Evolutionary conservation across 1,140 invertebrate species (phyloP), one percentile per base, ranked within the genome.

Genomic region (Neocloeon triangulifer): DNA sequence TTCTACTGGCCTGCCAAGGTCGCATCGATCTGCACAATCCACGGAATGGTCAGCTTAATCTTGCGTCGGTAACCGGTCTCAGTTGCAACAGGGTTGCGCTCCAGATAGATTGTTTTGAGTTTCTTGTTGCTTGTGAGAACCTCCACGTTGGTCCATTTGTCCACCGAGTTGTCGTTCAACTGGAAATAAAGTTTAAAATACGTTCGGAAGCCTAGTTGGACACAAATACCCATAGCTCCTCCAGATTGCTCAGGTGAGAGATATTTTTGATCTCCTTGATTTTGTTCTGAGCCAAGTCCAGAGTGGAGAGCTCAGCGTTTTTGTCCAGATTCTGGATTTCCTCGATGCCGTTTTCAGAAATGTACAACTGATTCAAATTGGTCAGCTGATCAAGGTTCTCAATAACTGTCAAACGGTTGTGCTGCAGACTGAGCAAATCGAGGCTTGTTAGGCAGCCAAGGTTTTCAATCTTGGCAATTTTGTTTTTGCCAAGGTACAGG

Each of bases 401-500:
- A 36, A 98, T 77, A 45, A 76, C 75, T 0, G 63, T 63, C 30
- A 98, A 59, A 10, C 89, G 68, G 58, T 97, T 97, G 39, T 70
- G 75, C 55, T 92, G 89, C 15, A 96, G 45, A 49, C 88, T 92
- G 3, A 98, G 52, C 35, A 86, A 66, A 38, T 69, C 67, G 17
- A 98, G 57, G 35, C 76, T 71, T 4, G 56, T 55, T 13, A 97
- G 53, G n/a, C 58, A 58, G 25, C 74, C 73, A 9, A 98, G 49
- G 48, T 91, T 86, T 48, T 88, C 60, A 25, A 98, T 74, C 56
- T 79, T 78, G 0, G 61, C 59, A 33, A 98, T 89, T 64, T 96
- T 97, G 52, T 98, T 98, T 52, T 96, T 97, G 0, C 92, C 91
- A 28, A 98, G 52, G 52, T 74, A 92, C 2, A 94, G 52, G 44